A percentile compares a stretch with the other conserved stretches of the same genome.
Evolutionary conservation across 2,797 vertebrate species (phyloP).

Genomic region (Hyperoplus lanceolatus): DNA sequence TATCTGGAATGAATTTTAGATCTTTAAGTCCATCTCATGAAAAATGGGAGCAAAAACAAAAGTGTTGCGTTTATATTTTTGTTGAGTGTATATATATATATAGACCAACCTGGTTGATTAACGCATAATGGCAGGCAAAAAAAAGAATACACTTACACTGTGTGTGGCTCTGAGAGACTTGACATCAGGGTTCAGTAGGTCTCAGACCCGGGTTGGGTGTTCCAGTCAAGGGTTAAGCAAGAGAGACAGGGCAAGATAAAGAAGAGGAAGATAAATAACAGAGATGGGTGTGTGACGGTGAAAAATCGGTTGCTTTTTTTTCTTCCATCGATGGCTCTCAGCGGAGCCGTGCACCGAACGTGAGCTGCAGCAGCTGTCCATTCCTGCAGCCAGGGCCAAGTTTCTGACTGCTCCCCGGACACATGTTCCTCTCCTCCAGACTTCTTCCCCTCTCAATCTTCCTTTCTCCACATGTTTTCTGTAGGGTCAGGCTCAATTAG

Average conservation of each 20-base stretch:
- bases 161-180: constrained; percentile 10
- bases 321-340: constrained; percentile 40
- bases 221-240: constrained; percentile 16
- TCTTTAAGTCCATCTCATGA: too few relatives aligned
- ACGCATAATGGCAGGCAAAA: background rate
- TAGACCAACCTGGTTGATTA: constrained; percentile 33
- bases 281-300: constrained; percentile 59
- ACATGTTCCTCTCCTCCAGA: constrained; percentile 54
- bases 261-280: constrained; percentile 30
- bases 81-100: too few relatives aligned
- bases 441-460: constrained; percentile 27
- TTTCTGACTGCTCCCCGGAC: constrained; percentile 75
- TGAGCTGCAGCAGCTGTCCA: constrained; percentile 79
- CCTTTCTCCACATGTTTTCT: constrained; percentile 29
- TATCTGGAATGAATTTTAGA: too few relatives aligned
- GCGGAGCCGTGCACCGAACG: constrained; percentile 46
- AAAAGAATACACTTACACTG: background rate
- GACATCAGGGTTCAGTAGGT: constrained; percentile 30
- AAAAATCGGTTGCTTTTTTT: constrained; percentile 56
- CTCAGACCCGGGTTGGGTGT: background rate
- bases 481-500: constrained; percentile 38
- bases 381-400: constrained; percentile 73
- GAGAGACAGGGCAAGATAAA: constrained; percentile 20
- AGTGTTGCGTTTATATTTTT: too few relatives aligned
- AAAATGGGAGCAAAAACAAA: too few relatives aligned